Base-by-base conservation (phyloP, 2,888 invertebrate species). In the Nemurella pictetii region DNA sequence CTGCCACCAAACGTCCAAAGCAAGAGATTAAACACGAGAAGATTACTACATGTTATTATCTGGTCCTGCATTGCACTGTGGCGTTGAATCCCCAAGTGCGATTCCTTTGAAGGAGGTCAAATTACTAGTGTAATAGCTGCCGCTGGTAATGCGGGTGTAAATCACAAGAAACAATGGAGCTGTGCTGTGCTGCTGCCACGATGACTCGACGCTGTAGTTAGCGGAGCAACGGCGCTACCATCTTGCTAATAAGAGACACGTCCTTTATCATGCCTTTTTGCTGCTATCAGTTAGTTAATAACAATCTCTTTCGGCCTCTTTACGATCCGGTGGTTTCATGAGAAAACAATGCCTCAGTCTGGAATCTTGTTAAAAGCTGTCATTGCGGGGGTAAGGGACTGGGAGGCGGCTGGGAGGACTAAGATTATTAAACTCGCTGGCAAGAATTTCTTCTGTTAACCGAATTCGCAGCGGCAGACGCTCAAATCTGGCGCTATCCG, bases 91-190 rank as follows among this genome's bases (percentile, higher is more conserved):
- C 55, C 78, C 2, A n/a, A 78, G 78, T 78, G 78, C 78, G 78
- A 29, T 78, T 27, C 78, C 28, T 78, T 78, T 78, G 78, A 30
- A 78, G 29, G 72, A 55, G 82, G 26, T 55, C 82, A 27, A 26
- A 55, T 82, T 82, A 28, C 73, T 72, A 82, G 82, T 82, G 36
- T 82, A 82, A 82, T 82, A 82, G 82, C 82, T 82, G 82, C 72
- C 82, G 27, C 28, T 28, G 27, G 72, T 82, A 82, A 78, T 55
- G 29, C 82, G 27, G 55, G 28, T 28, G 82, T 82, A 82, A 82
- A 82, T 82, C 82, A 82, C 25, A 29, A 7, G 1, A 30, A n/a
- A 82, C 82, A 82, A 82, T 27, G 29, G 72, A 3, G 55, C 3
- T 55, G 55, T 12, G 55, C 3, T 20, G 55, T 12, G 55, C 55